Evolutionary conservation across 2,888 invertebrate species (phyloP).

Genomic region (Taphrorychus bicolor): DNA sequence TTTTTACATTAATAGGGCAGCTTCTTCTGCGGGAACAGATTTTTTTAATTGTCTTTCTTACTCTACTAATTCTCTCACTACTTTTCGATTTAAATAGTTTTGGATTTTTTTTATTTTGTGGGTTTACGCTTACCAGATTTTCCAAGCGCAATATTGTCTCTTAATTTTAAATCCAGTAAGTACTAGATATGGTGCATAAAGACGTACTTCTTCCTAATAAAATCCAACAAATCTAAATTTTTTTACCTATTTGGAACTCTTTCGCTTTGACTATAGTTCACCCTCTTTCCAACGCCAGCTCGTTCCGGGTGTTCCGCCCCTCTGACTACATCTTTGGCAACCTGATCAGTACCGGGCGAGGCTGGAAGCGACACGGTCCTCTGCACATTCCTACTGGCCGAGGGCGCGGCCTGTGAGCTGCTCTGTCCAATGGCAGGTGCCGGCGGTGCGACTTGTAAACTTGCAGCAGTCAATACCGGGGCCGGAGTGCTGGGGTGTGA

Average conservation of each 20-base stretch:
- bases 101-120: too few relatives aligned
- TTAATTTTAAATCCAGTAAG: too few relatives aligned
- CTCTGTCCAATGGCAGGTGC: slow-evolving; percentile 3
- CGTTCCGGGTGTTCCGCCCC: slow-evolving; percentile 1
- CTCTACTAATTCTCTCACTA: too few relatives aligned
- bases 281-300: slow-evolving; percentile 21
- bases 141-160: too few relatives aligned
- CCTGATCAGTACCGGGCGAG: slow-evolving; percentile 46
- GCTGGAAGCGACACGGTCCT: slow-evolving; percentile 52
- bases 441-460: slow-evolving; percentile 3
- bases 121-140: too few relatives aligned
- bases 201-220: too few relatives aligned
- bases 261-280: slow-evolving; percentile 57
- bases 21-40: too few relatives aligned
- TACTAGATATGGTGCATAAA: too few relatives aligned
- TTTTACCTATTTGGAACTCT: slow-evolving; percentile 49
- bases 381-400: slow-evolving; percentile 41
- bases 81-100: too few relatives aligned
- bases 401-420: slow-evolving; percentile 11
- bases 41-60: too few relatives aligned
- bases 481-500: slow-evolving; percentile 1
- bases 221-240: neutral
- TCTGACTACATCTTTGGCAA: neutral
- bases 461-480: slow-evolving; percentile 9
- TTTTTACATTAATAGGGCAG: too few relatives aligned